These are phyloP conservation scores for Clavelina lepadiformis DNA, from an alignment of 23 tunicate genomes.

Conservation along the genomic window DNA sequence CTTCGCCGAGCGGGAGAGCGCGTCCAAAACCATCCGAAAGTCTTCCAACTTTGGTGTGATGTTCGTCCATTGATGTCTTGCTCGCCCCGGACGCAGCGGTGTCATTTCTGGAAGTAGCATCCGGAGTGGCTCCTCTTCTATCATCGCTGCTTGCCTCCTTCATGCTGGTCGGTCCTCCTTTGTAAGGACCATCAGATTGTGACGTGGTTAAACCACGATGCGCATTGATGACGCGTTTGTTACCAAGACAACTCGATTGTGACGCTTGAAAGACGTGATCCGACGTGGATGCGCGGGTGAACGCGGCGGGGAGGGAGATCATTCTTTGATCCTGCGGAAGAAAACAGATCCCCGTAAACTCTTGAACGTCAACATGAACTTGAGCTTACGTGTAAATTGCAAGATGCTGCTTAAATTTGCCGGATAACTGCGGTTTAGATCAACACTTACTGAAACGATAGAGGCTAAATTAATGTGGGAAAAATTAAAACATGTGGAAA, in stretches of 20 bases:
- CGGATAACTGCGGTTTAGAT: background rate
- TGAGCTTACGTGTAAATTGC: no score
- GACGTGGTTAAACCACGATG: background rate
- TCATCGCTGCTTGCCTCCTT: background rate
- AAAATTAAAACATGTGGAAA: no score
- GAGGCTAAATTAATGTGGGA: no score
- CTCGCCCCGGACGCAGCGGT: background rate
- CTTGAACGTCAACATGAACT: no score
- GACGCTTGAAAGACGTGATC: constrained; percentile 1
- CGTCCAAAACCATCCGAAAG: no score
- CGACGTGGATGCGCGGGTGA: constrained; percentile 13
- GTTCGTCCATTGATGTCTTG: background rate
- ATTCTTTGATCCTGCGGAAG: constrained; percentile 45
- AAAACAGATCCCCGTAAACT: no score
- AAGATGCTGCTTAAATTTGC: no score
- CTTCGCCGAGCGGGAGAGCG: no score
- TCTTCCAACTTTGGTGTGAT: no score
- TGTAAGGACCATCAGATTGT: background rate
- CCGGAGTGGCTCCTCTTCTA: background rate
- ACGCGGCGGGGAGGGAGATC: constrained; percentile 23
- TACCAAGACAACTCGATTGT: constrained; percentile 1
- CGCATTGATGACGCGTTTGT: background rate
- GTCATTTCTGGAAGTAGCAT: background rate
- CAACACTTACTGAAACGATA: background rate
- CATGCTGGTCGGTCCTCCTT: background rate